A percentile compares a stretch with the other conserved stretches of the same genome.
These are phyloP conservation scores for Schizotus pectinicornis DNA, from an alignment of 2,888 invertebrate species.

Conservation along the genomic window DNA sequence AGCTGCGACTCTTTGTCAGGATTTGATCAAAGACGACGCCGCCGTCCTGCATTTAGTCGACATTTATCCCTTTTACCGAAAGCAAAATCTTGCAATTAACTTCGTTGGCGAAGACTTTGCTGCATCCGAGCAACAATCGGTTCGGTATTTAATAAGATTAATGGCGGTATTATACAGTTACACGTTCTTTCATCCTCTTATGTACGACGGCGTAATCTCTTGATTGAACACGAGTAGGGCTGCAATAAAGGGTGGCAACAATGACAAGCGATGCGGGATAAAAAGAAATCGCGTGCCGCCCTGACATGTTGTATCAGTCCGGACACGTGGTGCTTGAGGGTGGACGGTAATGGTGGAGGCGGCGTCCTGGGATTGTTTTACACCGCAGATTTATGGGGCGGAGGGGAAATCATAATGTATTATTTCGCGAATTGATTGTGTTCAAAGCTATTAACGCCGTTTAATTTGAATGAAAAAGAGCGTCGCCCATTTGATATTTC, in stretches of 20 bases:
- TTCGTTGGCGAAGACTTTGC: no score
- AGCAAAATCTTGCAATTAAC: no score
- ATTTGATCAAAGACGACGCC: no score
- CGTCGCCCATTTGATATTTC: background rate
- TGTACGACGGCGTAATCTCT: background rate
- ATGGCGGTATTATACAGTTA: background rate
- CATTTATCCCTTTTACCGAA: no score
- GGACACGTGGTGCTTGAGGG: conserved; percentile 1
- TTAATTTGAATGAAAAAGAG: background rate
- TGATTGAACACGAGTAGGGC: background rate
- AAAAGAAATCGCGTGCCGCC: background rate
- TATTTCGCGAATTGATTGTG: background rate
- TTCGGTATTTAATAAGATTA: background rate
- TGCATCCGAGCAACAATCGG: no score
- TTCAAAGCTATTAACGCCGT: background rate
- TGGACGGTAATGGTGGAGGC: conserved; percentile 6
- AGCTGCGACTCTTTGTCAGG: no score
- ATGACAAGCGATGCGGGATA: background rate
- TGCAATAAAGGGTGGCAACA: no score
- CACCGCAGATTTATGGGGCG: conserved; percentile 4
- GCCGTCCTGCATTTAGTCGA: no score
- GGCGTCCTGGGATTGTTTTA: conserved; percentile 7
- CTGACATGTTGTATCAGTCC: background rate
- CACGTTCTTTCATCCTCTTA: conserved; percentile 1
- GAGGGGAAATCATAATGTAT: background rate